Base-by-base conservation (phyloP, 2,888 invertebrate genomes). In the Machimus atricapillus region DNA sequence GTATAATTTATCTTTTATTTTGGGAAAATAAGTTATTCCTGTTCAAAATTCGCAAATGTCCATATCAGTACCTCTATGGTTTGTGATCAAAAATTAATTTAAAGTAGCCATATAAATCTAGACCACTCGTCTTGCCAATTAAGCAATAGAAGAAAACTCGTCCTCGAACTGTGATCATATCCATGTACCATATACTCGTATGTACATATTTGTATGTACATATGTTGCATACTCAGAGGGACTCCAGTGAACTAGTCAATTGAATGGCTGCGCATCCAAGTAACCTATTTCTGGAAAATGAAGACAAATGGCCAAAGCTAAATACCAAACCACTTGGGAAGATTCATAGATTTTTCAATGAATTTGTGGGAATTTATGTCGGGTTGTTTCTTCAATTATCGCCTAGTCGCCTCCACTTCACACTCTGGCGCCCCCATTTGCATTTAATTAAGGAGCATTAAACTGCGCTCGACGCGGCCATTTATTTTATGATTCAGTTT, bases 291-390 rank as follows among this genome's bases (percentile, higher is more conserved):
- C 66, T 34, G 37, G n/a, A 78, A 23, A 43, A 78, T 78, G 2
- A 14, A 43, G 23, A 78, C n/a, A 43, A 78, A 78, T 78, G 78
- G 78, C 78, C 78, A 37, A 23, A 78, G 78, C n/a, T 43, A 78
- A 78, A 78, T 40, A 78, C 40, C 78, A 78, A 23, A n/a, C 40
- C 78, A 78, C 78, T 78, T 78, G 40, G 23, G 66, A 40, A 23
- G 7, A 78, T 40, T 78, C 78, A 19, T 46, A 40, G 78, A 78
- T 40, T 78, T 78, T 78, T 78, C 40, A 78, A 78, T 78, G 78
- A 78, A 78, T 78, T 78, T 78, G 78, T 78, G 43, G 40, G 43
- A 78, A 78, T 78, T n/a, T 78, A 46, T 78, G 37, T 14, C 19
- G 23, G 19, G 16, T 14, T 34, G 40, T 23, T 78, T 23, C 78